Evolutionary conservation across 2,888 invertebrate genomes (phyloP), one percentile per base, ranked within the genome.

Genomic region (Lagria hirta): DNA sequence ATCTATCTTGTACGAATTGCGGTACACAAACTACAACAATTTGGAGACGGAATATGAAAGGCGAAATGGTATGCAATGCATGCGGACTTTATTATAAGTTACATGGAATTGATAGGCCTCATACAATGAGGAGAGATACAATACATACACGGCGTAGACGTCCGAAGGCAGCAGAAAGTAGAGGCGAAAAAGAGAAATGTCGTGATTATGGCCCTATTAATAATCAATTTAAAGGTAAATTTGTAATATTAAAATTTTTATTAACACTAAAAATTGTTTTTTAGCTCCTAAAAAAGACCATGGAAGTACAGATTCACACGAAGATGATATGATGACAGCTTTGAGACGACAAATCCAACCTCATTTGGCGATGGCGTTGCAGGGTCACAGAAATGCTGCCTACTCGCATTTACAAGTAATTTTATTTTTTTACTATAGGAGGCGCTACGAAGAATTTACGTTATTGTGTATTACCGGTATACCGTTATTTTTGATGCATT

Each of bases 61-160:
- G 97, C 2, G 96, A 98, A 77, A 96, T 98, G 80, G 98, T 98
- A 45, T 98, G 98, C 75, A 98, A 98, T 75, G 98, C 98, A 22
- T 98, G 98, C 71, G 98, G 97, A 0, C 81, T 98, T 20, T 98
- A 98, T 76, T 97, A 85, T 76, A 98, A 98, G 75, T 78, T 98
- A 57, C 98, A 98, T 73, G 91, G 91, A 52, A 86, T 94, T 36
- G 90, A 92, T 72, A 81, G 96, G 46, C 96, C 96, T 13, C 82
- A 90, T 58, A 90, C 94, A 43, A 97, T 97, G 95, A 81, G 94
- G 60, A 87, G 96, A 61, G 96, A 96, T 71, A 95, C 94, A 24
- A 95, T 97, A 60, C 96, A 96, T 73, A 94, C 94, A 43, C 77
- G 95, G 49, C 87, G 94, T 71, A 81, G 94, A 58, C 82, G 94